phyloP scores from a whole-genome alignment of 2,113 vertebrate species.

The Arenaria interpres region DNA sequence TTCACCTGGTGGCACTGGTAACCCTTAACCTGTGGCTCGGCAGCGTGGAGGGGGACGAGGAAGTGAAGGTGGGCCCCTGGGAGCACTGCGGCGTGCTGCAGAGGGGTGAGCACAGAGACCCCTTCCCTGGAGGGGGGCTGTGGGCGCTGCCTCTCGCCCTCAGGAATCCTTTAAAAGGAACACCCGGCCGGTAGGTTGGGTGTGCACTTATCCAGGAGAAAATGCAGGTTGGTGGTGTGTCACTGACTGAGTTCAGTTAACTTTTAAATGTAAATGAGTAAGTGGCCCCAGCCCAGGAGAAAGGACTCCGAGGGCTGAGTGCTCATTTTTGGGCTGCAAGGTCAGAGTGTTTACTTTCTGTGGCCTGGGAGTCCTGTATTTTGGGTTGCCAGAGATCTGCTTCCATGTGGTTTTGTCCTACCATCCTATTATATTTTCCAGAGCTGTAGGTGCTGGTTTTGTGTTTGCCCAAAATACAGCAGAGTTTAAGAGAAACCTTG shows the following conservation, averaged over 20 bases:
- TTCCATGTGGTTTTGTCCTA: not conserved
- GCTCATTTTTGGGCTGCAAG: not conserved
- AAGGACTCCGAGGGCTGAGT: not conserved
- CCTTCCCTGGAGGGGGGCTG: not conserved
- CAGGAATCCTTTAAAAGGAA: not conserved
- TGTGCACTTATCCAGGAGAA: not conserved
- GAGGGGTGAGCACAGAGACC: accelerated
- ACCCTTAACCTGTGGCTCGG: not conserved
- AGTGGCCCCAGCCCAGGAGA: not conserved
- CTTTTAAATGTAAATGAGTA: not conserved
- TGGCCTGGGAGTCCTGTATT: not conserved
- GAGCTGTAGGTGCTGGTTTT: not conserved
- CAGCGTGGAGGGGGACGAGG: not conserved
- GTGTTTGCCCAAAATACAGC: not conserved
- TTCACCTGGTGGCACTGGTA: not conserved
- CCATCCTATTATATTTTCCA: not conserved
- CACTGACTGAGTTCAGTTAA: not conserved
- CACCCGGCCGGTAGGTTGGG: not conserved
- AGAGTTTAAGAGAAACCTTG: not conserved
- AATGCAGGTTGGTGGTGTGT: not conserved
- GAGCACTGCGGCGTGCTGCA: accelerated
- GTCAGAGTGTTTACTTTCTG: not conserved
- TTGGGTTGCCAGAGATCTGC: not conserved
- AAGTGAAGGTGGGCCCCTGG: not conserved
- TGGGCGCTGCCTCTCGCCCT: not conserved